Base-by-base conservation (phyloP, 30 jellyfish, hydroid and myxozoan genomes). In the Morbakka virulenta region DNA sequence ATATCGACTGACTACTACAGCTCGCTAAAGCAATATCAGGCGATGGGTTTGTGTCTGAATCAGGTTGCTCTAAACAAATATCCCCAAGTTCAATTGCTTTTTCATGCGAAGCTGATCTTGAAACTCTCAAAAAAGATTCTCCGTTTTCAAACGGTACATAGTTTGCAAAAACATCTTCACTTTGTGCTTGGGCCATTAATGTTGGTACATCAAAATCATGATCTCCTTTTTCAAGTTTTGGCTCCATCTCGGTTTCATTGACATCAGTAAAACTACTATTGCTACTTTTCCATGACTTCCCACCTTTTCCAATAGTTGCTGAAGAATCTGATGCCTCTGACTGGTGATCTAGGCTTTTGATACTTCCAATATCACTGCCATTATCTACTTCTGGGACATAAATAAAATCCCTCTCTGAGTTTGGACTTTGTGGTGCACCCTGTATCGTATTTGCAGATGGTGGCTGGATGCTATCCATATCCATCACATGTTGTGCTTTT, bases 131-230 rank as follows among this genome's bases (percentile, higher is more conserved):
- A n/a, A n/a, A n/a, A n/a, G n/a, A n/a, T n/a, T n/a, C n/a, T n/a
- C n/a, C n/a, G n/a, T n/a, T n/a, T n/a, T n/a, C n/a, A n/a, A n/a
- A n/a, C n/a, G n/a, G n/a, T 23, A 67, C 74, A 0, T 35, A 70
- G 23, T 72, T 17, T 22, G 73, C 67, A 1, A 62, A 31, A 49
- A 52, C 80, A 2, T 66, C 81, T 69, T 89, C 97, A 62, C 50
- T 79, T 72, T 91, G 98, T 1, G 98, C 98, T 28, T 91, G 96
- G 6, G 98, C 98, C 78, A 91, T 80, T 26, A 91, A 74, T 22
- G 85, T 63, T 28, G 96, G 35, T 35, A 91, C 95, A 65, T 85
- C 96, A 64, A 83, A 81, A 2, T 77, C 93, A 33, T 78, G 92
- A 17, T 91, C 98, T 25, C 86, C 61, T 62, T 33, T 69, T 11